phyloP scores from a whole-genome alignment of 2,888 invertebrate species.

The Cremastinae sp. region DNA sequence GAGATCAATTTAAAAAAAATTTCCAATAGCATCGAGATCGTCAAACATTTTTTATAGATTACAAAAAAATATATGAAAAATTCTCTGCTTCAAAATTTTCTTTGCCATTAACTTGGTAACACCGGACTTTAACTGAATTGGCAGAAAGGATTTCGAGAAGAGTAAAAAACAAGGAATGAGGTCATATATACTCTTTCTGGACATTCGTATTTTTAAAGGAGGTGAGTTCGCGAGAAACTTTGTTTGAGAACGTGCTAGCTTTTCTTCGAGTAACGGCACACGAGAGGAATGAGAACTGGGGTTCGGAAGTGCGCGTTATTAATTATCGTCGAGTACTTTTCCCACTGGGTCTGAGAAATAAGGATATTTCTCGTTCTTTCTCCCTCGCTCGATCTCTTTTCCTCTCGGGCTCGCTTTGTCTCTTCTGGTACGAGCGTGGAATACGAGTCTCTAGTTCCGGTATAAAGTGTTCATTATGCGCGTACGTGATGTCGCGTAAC shows the following conservation, averaged over 20 bases:
- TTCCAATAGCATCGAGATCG: too few species aligned
- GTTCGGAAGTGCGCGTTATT: slow-evolving; percentile 48
- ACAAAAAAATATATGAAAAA: too few species aligned
- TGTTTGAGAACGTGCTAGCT: slow-evolving; percentile 22
- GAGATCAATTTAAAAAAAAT: too few species aligned
- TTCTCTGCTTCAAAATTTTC: too few species aligned
- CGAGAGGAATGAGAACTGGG: slow-evolving; percentile 16
- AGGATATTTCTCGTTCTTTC: slow-evolving; percentile 22
- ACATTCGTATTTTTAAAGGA: not conserved
- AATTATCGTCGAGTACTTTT: slow-evolving; percentile 54
- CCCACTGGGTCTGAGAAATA: slow-evolving; percentile 30
- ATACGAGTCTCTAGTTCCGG: slow-evolving; percentile 53
- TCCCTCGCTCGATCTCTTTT: too few species aligned
- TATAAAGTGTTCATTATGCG: slow-evolving; percentile 58
- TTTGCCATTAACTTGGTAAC: too few species aligned
- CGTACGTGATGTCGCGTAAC: slow-evolving; percentile 60
- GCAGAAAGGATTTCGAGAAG: too few species aligned
- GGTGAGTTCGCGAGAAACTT: not conserved
- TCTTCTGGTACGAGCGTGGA: slow-evolving; percentile 48
- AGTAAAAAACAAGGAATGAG: too few species aligned
- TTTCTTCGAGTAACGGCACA: slow-evolving; percentile 8
- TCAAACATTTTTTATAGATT: too few species aligned
- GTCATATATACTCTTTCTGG: too few species aligned
- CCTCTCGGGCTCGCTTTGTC: slow-evolving; percentile 3
- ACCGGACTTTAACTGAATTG: too few species aligned